A percentile compares a stretch with the other conserved stretches of the same genome.
phyloP scores from a whole-genome alignment of 2,797 vertebrate genomes.

The Diceros bicornis region DNA sequence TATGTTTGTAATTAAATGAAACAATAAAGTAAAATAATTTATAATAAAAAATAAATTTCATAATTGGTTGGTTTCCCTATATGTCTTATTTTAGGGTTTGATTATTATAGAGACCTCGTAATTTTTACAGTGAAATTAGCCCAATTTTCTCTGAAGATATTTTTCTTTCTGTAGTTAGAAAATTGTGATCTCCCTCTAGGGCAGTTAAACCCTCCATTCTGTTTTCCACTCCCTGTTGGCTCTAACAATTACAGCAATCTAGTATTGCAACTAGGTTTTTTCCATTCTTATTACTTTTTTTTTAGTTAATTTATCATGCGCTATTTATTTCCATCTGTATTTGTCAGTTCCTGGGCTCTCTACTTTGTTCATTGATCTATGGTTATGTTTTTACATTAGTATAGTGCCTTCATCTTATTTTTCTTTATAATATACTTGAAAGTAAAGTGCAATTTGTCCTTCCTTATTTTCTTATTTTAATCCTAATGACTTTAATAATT shows the following conservation, averaged over 20 bases:
- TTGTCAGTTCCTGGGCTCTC: not conserved
- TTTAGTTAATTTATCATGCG: not conserved
- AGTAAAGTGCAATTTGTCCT: slow-evolving; percentile 28
- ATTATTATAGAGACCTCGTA: not conserved
- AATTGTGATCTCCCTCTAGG: not conserved
- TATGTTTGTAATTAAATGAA: not conserved
- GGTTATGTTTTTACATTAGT: not conserved
- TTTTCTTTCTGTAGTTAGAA: not conserved
- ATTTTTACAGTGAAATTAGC: not conserved
- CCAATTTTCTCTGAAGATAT: slow-evolving; percentile 27
- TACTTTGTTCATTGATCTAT: not conserved
- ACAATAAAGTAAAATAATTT: not conserved
- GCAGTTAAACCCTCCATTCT: not conserved
- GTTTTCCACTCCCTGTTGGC: not conserved
- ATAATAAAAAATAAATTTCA: not conserved
- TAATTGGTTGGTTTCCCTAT: not conserved
- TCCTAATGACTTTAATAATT: slow-evolving; percentile 71
- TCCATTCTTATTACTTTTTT: not conserved
- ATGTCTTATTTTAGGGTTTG: not conserved
- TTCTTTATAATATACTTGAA: slow-evolving; percentile 64
- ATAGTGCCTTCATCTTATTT: not conserved
- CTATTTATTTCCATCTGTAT: not conserved
- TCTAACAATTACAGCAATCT: not conserved
- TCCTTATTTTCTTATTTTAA: slow-evolving; percentile 55
- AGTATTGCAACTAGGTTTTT: not conserved